These are phyloP conservation scores for Hafferia zeledoni DNA, from an alignment of 2,797 vertebrate species.

Conservation along the genomic window DNA sequence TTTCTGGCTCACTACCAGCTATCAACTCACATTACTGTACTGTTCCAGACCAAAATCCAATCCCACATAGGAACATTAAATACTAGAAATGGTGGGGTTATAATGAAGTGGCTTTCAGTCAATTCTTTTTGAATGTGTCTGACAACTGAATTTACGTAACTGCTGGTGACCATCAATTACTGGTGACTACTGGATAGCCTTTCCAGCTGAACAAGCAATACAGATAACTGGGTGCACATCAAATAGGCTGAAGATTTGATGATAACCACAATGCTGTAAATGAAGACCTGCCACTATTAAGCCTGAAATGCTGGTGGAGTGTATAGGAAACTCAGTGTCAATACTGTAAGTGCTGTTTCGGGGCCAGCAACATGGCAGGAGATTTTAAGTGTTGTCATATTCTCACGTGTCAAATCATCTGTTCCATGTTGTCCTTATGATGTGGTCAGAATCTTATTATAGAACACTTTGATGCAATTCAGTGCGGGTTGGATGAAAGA, in stretches of 20 bases:
- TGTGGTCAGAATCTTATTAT: not conserved
- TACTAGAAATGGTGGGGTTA: slow-evolving; percentile 71
- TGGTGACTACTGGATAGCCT: not conserved
- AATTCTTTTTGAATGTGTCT: not conserved
- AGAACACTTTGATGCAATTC: not conserved
- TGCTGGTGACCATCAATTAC: not conserved
- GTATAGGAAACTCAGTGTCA: not conserved
- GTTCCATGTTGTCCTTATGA: not conserved
- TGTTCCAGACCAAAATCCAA: slow-evolving; percentile 70
- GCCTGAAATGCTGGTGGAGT: not conserved
- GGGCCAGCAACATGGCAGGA: not conserved
- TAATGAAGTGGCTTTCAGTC: not conserved
- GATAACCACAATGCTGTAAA: not conserved
- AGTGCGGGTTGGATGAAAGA: not conserved
- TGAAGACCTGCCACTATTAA: not conserved
- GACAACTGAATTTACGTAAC: slow-evolving; percentile 8
- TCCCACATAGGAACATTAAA: slow-evolving; percentile 71
- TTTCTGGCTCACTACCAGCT: slow-evolving; percentile 37
- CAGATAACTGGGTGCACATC: not conserved
- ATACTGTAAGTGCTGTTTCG: not conserved
- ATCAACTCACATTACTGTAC: slow-evolving; percentile 10
- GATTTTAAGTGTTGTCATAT: not conserved
- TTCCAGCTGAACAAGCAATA: not conserved
- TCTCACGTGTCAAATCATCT: not conserved
- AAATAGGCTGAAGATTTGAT: not conserved